Conservation (phyloP, 2,113 vertebrate genomes). For the Asarcornis scutulata region DNA sequence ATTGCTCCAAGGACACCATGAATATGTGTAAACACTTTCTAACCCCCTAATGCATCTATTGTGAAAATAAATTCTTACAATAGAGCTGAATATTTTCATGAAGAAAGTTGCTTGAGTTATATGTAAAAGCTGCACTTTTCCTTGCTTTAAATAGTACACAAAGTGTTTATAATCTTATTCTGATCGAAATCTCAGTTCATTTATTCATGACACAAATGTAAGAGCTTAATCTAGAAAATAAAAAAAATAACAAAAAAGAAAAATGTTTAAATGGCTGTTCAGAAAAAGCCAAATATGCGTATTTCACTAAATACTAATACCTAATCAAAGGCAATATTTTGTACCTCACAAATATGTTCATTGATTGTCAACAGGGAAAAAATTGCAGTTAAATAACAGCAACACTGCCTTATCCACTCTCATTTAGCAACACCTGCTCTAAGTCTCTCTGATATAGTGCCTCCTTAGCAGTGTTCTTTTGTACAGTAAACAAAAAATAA, state of each 20-base stretch:
- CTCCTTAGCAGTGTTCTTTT: not conserved
- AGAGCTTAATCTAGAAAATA: not conserved
- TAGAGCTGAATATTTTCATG: not conserved
- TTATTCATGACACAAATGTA: not conserved
- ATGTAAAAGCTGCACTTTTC: not conserved
- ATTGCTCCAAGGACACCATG: not conserved
- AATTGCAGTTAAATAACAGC: not conserved
- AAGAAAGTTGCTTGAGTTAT: not conserved
- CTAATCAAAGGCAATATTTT: not conserved
- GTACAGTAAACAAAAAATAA: not conserved
- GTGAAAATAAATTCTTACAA: not conserved
- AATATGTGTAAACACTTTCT: not conserved
- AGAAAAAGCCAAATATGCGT: not conserved
- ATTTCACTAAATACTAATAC: not conserved
- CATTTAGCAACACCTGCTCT: not conserved
- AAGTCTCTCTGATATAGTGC: not conserved
- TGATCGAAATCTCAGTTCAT: not conserved
- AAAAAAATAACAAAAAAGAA: not conserved
- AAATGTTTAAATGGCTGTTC: not conserved
- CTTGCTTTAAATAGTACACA: not conserved
- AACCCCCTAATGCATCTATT: not conserved
- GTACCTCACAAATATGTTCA: not conserved
- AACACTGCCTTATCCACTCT: not conserved
- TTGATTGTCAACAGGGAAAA: not conserved
- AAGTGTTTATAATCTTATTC: not conserved